phyloP scores from a whole-genome alignment of 2,888 invertebrate genomes.

The Erpobdella octoculata region DNA sequence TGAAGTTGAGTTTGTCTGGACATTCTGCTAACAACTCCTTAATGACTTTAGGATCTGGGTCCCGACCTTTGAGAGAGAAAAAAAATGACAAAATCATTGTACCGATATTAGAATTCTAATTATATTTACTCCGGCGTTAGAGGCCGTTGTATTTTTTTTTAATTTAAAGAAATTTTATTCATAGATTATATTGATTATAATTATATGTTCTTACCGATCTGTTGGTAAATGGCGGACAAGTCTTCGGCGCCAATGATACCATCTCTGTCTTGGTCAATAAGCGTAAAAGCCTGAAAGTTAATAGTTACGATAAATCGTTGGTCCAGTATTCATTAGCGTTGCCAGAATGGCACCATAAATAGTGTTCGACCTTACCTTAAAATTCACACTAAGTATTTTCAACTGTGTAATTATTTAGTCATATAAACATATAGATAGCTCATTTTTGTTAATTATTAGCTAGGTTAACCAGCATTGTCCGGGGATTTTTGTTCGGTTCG shows the following conservation, averaged over 20 bases:
- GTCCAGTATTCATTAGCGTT: too few relatives aligned
- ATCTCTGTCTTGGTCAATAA: slow-evolving; percentile 57
- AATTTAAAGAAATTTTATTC: neutral
- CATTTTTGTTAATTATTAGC: too few relatives aligned
- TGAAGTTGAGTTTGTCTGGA: slow-evolving; percentile 52
- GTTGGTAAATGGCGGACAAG: slow-evolving; percentile 55
- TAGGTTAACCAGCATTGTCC: too few relatives aligned
- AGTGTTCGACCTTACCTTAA: too few relatives aligned
- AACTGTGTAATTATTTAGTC: too few relatives aligned
- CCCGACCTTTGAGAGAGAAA: slow-evolving; percentile 35
- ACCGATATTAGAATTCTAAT: too few relatives aligned
- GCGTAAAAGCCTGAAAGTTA: slow-evolving; percentile 57
- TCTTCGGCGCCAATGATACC: slow-evolving; percentile 55
- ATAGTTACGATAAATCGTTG: too few relatives aligned
- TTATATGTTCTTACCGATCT: slow-evolving; percentile 50
- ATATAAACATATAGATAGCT: too few relatives aligned
- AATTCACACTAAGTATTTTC: too few relatives aligned
- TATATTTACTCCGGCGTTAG: too few relatives aligned
- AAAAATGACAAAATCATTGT: slow-evolving; percentile 5
- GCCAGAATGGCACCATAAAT: too few relatives aligned
- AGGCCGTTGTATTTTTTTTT: neutral
- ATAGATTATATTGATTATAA: neutral
- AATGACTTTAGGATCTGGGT: slow-evolving; percentile 41
- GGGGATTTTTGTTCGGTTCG: too few relatives aligned
- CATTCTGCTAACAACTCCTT: slow-evolving; percentile 52